Conservation (phyloP, 1,140 invertebrate species). For the Drosophila seguyi region DNA sequence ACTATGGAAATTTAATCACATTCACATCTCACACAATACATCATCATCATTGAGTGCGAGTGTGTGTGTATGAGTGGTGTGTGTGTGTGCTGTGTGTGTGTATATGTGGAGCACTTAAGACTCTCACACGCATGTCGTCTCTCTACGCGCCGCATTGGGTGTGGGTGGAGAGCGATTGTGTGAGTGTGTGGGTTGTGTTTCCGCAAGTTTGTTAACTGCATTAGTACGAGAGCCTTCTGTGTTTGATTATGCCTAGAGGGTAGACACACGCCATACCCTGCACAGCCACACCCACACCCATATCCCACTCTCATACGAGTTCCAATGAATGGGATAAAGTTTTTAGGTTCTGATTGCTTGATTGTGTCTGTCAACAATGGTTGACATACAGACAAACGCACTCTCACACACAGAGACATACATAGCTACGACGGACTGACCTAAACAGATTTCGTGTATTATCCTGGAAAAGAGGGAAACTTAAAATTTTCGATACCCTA, state of each 20-base stretch:
- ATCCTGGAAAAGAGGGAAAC: constrained; percentile 1
- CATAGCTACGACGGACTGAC: constrained; percentile 15
- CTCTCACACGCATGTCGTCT: constrained; percentile 52
- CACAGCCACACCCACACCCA: constrained; percentile 10
- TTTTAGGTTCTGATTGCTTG: constrained; percentile 83
- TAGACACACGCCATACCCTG: constrained; percentile 44
- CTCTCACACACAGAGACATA: constrained; percentile 8
- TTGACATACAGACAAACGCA: constrained; percentile 28
- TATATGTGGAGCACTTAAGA: constrained; percentile 70
- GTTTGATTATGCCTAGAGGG: constrained; percentile 80
- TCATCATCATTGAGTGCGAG: constrained; percentile 72
- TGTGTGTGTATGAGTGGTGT: constrained; percentile 16
- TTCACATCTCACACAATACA: constrained; percentile 82
- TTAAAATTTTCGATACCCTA: constrained; percentile 32
- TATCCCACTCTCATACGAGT: constrained; percentile 5
- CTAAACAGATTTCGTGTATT: constrained; percentile 41
- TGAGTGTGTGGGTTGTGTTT: constrained; percentile 55
- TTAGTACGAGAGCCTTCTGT: constrained; percentile 77
- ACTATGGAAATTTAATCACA: constrained; percentile 84
- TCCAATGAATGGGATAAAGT: constrained; percentile 63
- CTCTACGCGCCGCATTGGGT: constrained; percentile 10
- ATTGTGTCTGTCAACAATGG: constrained; percentile 80
- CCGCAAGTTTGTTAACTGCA: constrained; percentile 83
- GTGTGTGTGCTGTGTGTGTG: constrained; percentile 8
- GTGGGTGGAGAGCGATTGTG: constrained; percentile 2